Conservation (phyloP, 2,797 vertebrate genomes). For the Agapornis canus region DNA sequence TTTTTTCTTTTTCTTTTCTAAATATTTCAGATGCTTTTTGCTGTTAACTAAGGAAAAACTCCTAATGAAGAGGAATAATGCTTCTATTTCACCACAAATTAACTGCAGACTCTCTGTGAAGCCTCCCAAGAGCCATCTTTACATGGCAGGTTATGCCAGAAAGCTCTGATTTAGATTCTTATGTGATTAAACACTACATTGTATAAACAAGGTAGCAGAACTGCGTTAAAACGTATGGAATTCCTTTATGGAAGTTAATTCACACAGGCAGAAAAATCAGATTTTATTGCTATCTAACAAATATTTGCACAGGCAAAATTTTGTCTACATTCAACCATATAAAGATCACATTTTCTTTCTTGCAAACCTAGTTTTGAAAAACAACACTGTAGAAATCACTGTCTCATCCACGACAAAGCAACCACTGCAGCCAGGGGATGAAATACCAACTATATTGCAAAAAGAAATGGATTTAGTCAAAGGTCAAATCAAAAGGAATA, state of each 20-base stretch:
- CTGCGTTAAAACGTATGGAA: conserved; percentile 3
- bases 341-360: neutral
- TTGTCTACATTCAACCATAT: neutral
- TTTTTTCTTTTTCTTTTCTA: too few species aligned
- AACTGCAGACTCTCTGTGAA: neutral
- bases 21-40: neutral
- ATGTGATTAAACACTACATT: neutral
- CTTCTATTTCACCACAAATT: neutral
- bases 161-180: neutral
- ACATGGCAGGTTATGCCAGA: neutral
- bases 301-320: neutral
- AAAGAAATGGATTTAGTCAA: neutral
- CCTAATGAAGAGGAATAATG: neutral
- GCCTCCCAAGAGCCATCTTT: neutral
- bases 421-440: neutral
- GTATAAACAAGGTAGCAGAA: neutral
- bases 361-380: neutral
- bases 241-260: neutral
- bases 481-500: neutral
- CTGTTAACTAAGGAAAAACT: neutral
- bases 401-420: neutral
- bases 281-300: neutral
- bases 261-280: neutral
- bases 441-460: neutral
- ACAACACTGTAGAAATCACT: neutral